These are phyloP conservation scores for Drosophila biarmipes DNA, from an alignment of 1,140 invertebrate species.

Conservation along the genomic window DNA sequence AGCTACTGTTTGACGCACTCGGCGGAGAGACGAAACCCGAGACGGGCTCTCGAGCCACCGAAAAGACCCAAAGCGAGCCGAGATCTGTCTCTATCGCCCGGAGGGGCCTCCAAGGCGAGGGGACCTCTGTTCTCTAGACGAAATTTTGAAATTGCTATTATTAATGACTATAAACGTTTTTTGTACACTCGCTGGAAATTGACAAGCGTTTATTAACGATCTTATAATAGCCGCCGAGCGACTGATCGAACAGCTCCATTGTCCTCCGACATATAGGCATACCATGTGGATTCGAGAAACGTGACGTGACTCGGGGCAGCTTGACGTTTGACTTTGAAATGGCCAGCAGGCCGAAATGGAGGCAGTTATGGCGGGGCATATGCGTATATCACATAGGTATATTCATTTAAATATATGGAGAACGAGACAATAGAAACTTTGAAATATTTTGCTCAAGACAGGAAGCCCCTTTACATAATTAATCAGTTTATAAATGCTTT, in stretches of 20 bases:
- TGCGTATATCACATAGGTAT: constrained; percentile 2
- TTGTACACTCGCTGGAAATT: constrained; percentile 75
- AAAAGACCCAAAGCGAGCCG: constrained; percentile 9
- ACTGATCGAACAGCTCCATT: constrained; percentile 68
- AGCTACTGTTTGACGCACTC: constrained; percentile 80
- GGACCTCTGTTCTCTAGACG: constrained; percentile 53
- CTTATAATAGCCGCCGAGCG: constrained; percentile 77
- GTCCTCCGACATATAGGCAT: constrained; percentile 36
- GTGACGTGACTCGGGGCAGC: constrained; percentile 65
- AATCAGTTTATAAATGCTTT: constrained; percentile 72
- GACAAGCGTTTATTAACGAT: constrained; percentile 83
- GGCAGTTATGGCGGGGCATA: constrained; percentile 20
- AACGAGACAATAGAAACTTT: constrained; percentile 29
- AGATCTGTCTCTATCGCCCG: constrained; percentile 31
- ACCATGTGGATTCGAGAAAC: constrained; percentile 27
- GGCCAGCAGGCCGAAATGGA: constrained; percentile 45
- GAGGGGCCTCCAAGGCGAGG: constrained; percentile 12
- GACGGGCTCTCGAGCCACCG: neutral
- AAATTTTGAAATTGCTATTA: constrained; percentile 82
- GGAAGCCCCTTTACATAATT: constrained; percentile 74
- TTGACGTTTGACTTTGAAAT: constrained; percentile 57
- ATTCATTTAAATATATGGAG: constrained; percentile 28
- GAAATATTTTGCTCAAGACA: constrained; percentile 72
- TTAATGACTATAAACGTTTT: constrained; percentile 83
- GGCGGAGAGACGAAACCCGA: constrained; percentile 20